phyloP scores from a whole-genome alignment of 2,113 vertebrate species.

The Saccopteryx leptura region DNA sequence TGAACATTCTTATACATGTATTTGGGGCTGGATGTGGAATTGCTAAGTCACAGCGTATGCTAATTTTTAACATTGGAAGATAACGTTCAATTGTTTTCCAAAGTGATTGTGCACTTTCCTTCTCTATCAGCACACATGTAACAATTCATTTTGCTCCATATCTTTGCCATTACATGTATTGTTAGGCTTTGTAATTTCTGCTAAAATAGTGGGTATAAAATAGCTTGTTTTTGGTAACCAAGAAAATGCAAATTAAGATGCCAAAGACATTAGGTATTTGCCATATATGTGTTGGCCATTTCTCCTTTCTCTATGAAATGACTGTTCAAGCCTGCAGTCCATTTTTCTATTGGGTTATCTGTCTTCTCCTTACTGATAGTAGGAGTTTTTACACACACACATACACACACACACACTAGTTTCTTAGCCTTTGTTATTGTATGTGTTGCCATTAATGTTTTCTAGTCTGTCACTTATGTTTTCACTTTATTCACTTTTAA shows the following conservation, averaged over 20 bases:
- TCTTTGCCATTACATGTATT: neutral
- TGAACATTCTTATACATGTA: neutral
- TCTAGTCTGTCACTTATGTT: neutral
- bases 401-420: neutral
- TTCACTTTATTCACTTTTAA: neutral
- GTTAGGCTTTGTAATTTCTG: neutral
- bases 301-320: conserved; percentile 36
- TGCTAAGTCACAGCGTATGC: neutral
- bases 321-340: neutral
- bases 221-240: neutral
- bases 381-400: neutral
- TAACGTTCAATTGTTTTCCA: neutral
- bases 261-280: neutral
- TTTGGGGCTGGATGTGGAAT: neutral
- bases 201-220: neutral
- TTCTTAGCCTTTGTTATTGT: neutral
- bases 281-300: neutral
- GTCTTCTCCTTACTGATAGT: neutral
- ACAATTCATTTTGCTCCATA: neutral
- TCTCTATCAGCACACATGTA: neutral
- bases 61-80: neutral
- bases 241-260: neutral
- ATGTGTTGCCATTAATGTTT: neutral
- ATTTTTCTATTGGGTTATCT: neutral
- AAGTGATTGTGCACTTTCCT: neutral